Conservation (phyloP, 1,140 invertebrate species). For the Zeugodacus cucurbitae region DNA sequence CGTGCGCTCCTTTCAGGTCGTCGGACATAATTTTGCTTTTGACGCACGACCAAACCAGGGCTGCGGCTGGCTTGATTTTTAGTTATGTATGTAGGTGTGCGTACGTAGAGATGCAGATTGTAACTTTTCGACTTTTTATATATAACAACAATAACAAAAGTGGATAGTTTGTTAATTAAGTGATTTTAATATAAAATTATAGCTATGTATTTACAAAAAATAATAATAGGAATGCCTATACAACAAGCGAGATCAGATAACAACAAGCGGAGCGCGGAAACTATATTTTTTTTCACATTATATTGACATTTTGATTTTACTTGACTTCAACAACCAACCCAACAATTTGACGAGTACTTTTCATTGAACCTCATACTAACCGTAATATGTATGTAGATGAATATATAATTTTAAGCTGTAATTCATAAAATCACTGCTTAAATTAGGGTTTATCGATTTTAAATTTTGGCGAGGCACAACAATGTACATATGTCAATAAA, state of each 20-base stretch:
- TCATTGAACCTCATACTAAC: too few relatives aligned
- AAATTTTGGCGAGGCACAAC: too few relatives aligned
- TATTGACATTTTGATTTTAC: too few relatives aligned
- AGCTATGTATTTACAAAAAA: constrained; percentile 27
- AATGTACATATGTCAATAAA: too few relatives aligned
- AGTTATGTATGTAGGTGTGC: constrained; percentile 31
- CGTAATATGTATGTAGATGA: too few relatives aligned
- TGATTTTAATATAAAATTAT: constrained; percentile 28
- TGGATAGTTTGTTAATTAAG: constrained; percentile 47
- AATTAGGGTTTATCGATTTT: too few relatives aligned
- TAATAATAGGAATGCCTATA: constrained; percentile 6
- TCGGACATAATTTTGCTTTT: constrained; percentile 17
- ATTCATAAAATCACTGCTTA: too few relatives aligned
- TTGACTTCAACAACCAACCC: too few relatives aligned
- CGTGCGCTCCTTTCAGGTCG: constrained; percentile 20
- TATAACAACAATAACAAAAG: constrained; percentile 48
- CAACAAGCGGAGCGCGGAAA: neutral
- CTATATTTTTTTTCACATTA: too few relatives aligned
- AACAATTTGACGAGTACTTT: too few relatives aligned
- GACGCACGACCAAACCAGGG: constrained; percentile 8
- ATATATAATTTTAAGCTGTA: too few relatives aligned
- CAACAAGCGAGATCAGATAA: constrained; percentile 37
- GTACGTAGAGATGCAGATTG: constrained; percentile 27
- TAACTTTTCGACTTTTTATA: constrained; percentile 43
- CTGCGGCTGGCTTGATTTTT: constrained; percentile 32